Evolutionary conservation across 2,113 vertebrate species (phyloP).

Genomic region (Stomatorhinus ivindoensis): DNA sequence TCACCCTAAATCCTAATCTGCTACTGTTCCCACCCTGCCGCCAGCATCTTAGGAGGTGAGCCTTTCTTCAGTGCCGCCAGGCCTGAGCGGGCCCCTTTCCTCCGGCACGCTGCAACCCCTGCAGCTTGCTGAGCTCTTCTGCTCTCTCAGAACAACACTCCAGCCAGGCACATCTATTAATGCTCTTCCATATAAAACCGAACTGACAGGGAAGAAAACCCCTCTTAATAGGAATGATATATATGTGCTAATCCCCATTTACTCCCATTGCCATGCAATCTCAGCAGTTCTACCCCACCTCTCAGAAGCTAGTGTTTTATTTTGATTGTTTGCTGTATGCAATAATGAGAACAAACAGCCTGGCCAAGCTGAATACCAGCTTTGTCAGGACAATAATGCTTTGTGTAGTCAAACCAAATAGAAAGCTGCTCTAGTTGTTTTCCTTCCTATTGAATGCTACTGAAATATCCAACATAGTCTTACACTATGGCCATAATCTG

Average conservation of each 20-base stretch:
- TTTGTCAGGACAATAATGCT: neutral
- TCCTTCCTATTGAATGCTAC: neutral
- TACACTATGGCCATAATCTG: neutral
- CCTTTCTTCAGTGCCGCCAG: constrained; percentile 13
- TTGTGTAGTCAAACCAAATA: neutral
- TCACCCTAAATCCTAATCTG: neutral
- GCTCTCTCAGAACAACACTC: neutral
- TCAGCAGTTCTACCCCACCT: neutral
- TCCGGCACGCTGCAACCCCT: neutral
- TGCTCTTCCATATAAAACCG: neutral
- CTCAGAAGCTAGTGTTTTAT: neutral
- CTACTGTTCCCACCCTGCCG: constrained; percentile 2
- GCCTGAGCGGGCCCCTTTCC: neutral
- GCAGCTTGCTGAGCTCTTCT: neutral
- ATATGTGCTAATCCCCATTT: neutral
- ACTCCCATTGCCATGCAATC: neutral
- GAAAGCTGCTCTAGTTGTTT: neutral
- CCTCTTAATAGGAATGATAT: neutral
- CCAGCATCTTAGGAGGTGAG: neutral
- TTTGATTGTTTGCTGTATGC: neutral
- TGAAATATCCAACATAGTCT: neutral
- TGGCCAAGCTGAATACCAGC: neutral
- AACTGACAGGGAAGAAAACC: neutral
- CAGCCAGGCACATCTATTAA: neutral
- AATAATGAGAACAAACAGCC: neutral